phyloP scores from a whole-genome alignment of 1,140 invertebrate genomes.

The Drosophila funebris region DNA sequence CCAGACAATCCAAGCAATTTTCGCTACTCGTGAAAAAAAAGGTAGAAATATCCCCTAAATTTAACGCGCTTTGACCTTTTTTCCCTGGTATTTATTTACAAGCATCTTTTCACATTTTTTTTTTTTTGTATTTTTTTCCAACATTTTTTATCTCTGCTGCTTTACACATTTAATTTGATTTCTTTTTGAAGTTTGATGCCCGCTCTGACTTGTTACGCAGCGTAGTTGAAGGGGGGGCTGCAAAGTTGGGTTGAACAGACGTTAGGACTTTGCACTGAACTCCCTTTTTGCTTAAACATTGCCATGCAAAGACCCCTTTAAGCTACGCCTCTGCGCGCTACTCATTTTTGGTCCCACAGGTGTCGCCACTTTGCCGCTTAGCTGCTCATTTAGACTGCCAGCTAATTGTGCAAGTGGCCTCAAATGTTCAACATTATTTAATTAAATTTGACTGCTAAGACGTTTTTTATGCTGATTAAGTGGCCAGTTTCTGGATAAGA shows the following conservation, averaged over 20 bases:
- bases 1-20: slow-evolving; percentile 4
- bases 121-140: slow-evolving; percentile 18
- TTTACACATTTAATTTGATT: slow-evolving; percentile 82
- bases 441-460: slow-evolving; percentile 70
- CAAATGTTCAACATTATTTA: slow-evolving; percentile 71
- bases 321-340: slow-evolving; percentile 27
- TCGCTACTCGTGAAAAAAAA: slow-evolving; percentile 20
- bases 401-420: slow-evolving; percentile 78
- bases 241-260: background rate
- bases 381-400: slow-evolving; percentile 63
- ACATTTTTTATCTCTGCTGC: slow-evolving; percentile 70
- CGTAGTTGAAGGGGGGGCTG: slow-evolving; percentile 6
- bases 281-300: background rate
- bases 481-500: slow-evolving; percentile 39
- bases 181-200: slow-evolving; percentile 81
- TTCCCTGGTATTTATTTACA: slow-evolving; percentile 53
- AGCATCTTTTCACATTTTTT: slow-evolving; percentile 53
- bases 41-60: slow-evolving; percentile 67
- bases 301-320: background rate
- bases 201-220: slow-evolving; percentile 22
- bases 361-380: slow-evolving; percentile 75
- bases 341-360: slow-evolving; percentile 59
- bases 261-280: background rate
- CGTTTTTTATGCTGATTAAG: slow-evolving; percentile 76
- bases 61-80: slow-evolving; percentile 73